phyloP scores from a whole-genome alignment of 2,888 invertebrate genomes.

The Rhamnusium bicolor region DNA sequence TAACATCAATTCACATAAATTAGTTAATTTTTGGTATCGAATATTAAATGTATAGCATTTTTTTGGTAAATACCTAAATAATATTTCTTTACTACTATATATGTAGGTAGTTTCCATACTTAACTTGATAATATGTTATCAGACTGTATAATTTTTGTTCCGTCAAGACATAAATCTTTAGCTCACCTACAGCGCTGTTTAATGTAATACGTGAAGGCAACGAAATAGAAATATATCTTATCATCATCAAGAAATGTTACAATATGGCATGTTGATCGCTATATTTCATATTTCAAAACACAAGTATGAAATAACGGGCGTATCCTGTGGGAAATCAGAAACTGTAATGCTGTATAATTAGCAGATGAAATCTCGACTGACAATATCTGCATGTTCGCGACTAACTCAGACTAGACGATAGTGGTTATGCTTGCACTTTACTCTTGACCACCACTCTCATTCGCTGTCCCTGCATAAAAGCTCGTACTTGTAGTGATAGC shows the following conservation, averaged over 20 bases:
- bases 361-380: slow-evolving; percentile 50
- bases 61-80: no score
- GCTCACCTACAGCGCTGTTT: not conserved
- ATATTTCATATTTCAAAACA: slow-evolving; percentile 54
- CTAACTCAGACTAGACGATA: slow-evolving; percentile 17
- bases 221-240: slow-evolving; percentile 27
- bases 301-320: slow-evolving; percentile 54
- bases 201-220: slow-evolving; percentile 11
- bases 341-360: slow-evolving; percentile 61
- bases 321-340: slow-evolving; percentile 61
- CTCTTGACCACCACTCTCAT: slow-evolving; percentile 37
- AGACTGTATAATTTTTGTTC: not conserved
- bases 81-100: no score
- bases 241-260: slow-evolving; percentile 24
- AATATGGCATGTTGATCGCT: slow-evolving; percentile 49
- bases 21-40: no score
- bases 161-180: not conserved
- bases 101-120: no score
- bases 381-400: slow-evolving; percentile 30
- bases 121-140: no score
- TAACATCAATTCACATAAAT: no score
- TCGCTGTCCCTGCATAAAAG: slow-evolving; percentile 35
- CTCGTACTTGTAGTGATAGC: slow-evolving; percentile 31
- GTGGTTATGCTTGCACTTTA: slow-evolving; percentile 30
- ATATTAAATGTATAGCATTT: no score